Evolutionary conservation across 2,888 invertebrate species (phyloP).

Genomic region (Sinohyriopsis cumingii): DNA sequence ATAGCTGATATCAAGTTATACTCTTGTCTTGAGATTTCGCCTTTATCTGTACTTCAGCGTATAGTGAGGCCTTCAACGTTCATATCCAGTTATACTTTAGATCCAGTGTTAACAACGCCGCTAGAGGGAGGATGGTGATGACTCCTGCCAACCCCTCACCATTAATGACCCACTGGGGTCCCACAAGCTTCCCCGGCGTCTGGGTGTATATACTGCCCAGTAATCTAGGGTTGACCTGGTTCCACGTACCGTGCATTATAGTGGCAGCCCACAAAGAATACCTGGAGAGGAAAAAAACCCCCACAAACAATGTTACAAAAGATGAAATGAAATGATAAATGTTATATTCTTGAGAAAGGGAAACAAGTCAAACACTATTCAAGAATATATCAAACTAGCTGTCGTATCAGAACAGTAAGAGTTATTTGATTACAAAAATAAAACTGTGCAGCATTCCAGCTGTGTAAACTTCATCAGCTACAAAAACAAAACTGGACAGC

Average conservation of each 20-base stretch:
- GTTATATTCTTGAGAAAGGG: background rate
- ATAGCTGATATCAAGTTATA: too few species aligned
- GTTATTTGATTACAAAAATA: too few species aligned
- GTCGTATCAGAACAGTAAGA: too few species aligned
- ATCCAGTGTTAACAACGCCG: background rate
- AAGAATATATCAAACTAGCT: too few species aligned
- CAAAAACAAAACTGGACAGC: too few species aligned
- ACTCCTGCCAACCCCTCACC: constrained; percentile 58
- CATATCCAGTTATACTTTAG: too few species aligned
- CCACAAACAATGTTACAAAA: background rate
- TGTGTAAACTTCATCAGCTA: too few species aligned
- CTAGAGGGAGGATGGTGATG: constrained; percentile 45
- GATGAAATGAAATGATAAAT: background rate
- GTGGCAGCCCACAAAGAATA: constrained; percentile 52
- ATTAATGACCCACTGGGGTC: constrained; percentile 57
- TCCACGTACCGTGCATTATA: constrained; percentile 56
- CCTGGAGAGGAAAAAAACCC: constrained; percentile 26
- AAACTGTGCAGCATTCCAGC: too few species aligned
- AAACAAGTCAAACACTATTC: too few species aligned
- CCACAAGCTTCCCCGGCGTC: constrained; percentile 39
- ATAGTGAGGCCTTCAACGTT: too few species aligned
- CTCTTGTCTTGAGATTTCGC: too few species aligned
- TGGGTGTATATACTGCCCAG: constrained; percentile 59
- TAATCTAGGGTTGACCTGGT: constrained; percentile 47
- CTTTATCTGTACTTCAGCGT: too few species aligned